These are phyloP conservation scores for Acleris holmiana DNA, from an alignment of 2,888 invertebrate genomes.

Conservation along the genomic window DNA sequence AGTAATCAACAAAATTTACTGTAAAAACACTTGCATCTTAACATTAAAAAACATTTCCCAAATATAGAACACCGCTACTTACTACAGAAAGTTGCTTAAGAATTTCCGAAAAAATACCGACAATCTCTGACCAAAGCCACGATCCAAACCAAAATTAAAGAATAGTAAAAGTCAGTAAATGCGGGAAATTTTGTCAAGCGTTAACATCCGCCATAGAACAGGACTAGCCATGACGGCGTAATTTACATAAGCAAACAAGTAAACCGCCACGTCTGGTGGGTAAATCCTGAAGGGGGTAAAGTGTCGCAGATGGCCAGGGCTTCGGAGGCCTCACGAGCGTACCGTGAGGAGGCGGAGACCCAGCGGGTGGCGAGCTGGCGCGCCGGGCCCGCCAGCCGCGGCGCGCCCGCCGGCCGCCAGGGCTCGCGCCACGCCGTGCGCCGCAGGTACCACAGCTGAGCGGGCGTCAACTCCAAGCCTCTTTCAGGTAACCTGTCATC, in stretches of 20 bases:
- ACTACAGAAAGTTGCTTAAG: too few relatives aligned
- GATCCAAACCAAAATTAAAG: too few relatives aligned
- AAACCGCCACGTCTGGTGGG: background rate
- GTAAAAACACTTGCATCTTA: constrained; percentile 3
- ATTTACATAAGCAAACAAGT: background rate
- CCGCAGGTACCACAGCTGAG: constrained; percentile 71
- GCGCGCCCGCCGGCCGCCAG: background rate
- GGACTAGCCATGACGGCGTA: too few relatives aligned
- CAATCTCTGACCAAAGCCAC: too few relatives aligned
- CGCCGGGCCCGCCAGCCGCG: constrained; percentile 1
- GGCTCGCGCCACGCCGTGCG: constrained; percentile 71
- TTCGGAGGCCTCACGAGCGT: background rate
- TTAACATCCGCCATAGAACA: too few relatives aligned
- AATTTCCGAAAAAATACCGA: too few relatives aligned
- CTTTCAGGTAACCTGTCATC: constrained; percentile 52
- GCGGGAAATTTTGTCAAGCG: too few relatives aligned
- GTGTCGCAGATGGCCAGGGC: background rate
- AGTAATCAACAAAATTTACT: constrained; percentile 6
- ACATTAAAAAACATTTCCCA: background rate
- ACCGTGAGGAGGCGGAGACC: background rate
- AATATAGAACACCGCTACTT: too few relatives aligned
- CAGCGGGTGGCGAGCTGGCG: background rate
- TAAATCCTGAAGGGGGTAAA: background rate
- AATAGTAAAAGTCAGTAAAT: too few relatives aligned
- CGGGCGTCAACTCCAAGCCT: constrained; percentile 61